Evolutionary conservation across 2,797 vertebrate species (phyloP), one percentile per base, ranked within the genome.

Genomic region (Zalophus californianus): DNA sequence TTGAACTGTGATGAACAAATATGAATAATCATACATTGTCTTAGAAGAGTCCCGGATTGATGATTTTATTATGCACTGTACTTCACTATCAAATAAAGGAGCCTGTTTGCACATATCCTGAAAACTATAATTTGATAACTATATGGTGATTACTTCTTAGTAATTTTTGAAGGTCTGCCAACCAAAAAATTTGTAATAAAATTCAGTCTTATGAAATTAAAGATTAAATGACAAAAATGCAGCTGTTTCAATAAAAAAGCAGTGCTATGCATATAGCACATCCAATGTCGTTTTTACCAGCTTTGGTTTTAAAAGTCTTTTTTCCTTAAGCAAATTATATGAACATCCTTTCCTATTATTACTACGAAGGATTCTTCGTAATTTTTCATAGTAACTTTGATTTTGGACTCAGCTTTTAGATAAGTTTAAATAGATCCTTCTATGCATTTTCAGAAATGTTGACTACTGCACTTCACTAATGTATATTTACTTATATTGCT

Each of bases 201-300:
- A 82, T 91, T 93, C 56, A 83, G 16, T 79, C 29, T 90, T 89
- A 82, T 2, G 60, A 96, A 90, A 91, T 68, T 86, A 91, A 93
- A 94, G 14, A 82, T 83, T 90, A 94, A 84, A 70, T 95, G 94
- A 78, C 20, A 95, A 96, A 96, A 96, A 58, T 68, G 38, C 11
- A 79, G 7, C 56, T 89, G 52, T 78, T 94, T 25, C 16, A 25
- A 29, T 91, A 95, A 94, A n/a, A 78, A 83, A 50, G 60, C 50
- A 54, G 62, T 56, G 48, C 64, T 15, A 54, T 35, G n/a, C 29
- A 60, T 56, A 27, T 2, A 44, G 23, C 35, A 80, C 10, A 38
- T 78, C 23, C 18, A 23, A 54, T 94, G 35, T 86, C 23, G 50
- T 73, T 90, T 84, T 90, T 93, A 52, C 25, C 5, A 88, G 54